Conservation (phyloP, 1,140 invertebrate species). For the Drosophila tsacasi region DNA sequence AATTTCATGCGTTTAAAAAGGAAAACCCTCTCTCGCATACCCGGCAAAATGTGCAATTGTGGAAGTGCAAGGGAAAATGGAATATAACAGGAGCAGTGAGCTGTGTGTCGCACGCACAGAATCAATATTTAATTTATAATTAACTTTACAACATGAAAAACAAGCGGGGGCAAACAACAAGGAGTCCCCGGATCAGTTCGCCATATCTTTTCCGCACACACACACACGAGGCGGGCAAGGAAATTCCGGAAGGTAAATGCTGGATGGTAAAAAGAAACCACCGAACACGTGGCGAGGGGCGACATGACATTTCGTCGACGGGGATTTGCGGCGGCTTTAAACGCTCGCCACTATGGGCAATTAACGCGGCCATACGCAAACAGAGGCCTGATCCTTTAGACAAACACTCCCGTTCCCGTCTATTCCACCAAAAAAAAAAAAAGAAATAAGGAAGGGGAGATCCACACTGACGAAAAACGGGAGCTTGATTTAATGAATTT, state of each 20-base stretch:
- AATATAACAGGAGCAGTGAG: constrained; percentile 19
- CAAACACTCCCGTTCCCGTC: constrained; percentile 57
- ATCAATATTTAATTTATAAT: constrained; percentile 84
- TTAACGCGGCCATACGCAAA: constrained; percentile 80
- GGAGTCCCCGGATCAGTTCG: constrained; percentile 44
- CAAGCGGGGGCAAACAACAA: constrained; percentile 66
- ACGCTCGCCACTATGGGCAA: constrained; percentile 82
- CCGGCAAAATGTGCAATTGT: background rate
- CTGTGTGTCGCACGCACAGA: constrained; percentile 52
- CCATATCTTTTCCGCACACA: constrained; percentile 72
- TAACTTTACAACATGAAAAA: constrained; percentile 83
- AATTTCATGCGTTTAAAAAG: constrained; percentile 67
- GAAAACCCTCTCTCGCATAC: background rate
- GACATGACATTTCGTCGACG: constrained; percentile 62
- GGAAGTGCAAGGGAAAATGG: constrained; percentile 27
- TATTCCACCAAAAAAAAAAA: background rate
- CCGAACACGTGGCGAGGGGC: constrained; percentile 15
- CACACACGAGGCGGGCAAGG: background rate
- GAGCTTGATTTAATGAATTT: background rate
- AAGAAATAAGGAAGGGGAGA: constrained; percentile 9
- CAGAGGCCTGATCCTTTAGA: constrained; percentile 78
- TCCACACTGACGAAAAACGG: constrained; percentile 13
- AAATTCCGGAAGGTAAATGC: constrained; percentile 29
- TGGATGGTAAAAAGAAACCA: constrained; percentile 49
- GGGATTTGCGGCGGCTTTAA: constrained; percentile 81